Evolutionary conservation across 1,140 invertebrate species (phyloP), one percentile per base, ranked within the genome.

Genomic region (Drosophila guanche): DNA sequence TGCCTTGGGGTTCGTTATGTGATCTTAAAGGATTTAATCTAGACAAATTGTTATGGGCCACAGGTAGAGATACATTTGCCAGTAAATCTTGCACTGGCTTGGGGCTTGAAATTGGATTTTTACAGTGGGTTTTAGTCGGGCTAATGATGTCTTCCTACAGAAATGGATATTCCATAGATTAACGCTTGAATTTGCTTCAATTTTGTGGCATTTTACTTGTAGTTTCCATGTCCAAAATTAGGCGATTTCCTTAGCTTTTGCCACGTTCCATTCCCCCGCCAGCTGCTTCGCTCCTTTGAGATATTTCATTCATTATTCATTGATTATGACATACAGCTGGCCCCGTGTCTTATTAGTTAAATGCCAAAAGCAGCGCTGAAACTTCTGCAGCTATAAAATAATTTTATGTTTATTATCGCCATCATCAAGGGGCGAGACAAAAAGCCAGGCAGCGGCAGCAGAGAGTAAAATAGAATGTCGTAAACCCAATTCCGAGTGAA

Each of bases 21-120:
- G 74, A 57, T 54, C 79, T 83, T 79, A 84, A 84, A 84, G 79
- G 79, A 85, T 85, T 84, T 85, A 71, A 84, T 85, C 68, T 84
- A 84, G 55, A 84, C 71, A 55, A 54, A 84, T 84, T 79, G 80
- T 84, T 84, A 84, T 84, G 73, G 58, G 27, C 47, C 43, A 43
- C 22, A 41, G n/a, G 16, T 22, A 29, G 37, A 48, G 71, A 57
- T 58, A 73, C 40, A 37, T 27, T 25, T 3, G 43, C 42, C 25
- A 50, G 45, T 62, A 61, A 58, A 78, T 45, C 58, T 59, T 27
- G 6, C 12, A n/a, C 4, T 25, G 43, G 1, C 12, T 29, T 25
- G 23, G 60, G 48, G 61, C 42, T 45, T 16, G 45, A 16, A 16
- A n/a, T 47, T 67, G 1, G 10, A 5, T 4, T 1, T 47, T 47